Base-by-base conservation (phyloP, 2,113 vertebrate genomes). In the Percina caprodes region DNA sequence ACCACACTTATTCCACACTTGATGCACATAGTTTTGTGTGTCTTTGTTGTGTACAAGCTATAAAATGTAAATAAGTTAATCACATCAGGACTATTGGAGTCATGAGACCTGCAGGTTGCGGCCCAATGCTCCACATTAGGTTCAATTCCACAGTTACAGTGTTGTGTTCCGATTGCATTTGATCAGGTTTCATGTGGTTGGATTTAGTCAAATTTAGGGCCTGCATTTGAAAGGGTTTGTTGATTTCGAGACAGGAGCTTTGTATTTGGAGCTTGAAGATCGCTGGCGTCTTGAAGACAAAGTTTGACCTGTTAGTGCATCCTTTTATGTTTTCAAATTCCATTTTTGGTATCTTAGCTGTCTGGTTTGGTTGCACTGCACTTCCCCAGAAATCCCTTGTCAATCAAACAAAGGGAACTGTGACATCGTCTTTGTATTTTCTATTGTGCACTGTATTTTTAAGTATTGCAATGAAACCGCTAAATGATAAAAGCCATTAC, bases 51-150 rank as follows among this genome's bases (percentile, higher is more conserved):
- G 16, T 51, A 39, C 79, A 46, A 63, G 42, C 63, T 81, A 26
- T 59, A 35, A 51, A 26, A 67, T n/a, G 6, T 62, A 85, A 83
- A 39, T 6, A 19, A 16, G 73, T 75, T 72, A 66, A 69, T 75
- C 49, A 48, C 14, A 54, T 61, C 19, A 21, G 24, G 21, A 5
- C 46, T 30, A 71, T 84, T 73, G 51, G 48, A 76, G 70, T 90
- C 89, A 88, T 81, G 84, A 74, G 87, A 74, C 65, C 16, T 6
- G 26, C 56, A 45, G 61, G 62, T 65, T 65, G 24, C 21, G 35
- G 68, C 35, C 76, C 79, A 86, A 75, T 61, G 58, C 49, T 62
- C 11, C 48, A 67, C 60, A 74, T 68, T 52, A 63, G 63, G 52
- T 30, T 83, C n/a, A 67, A 79, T 79, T 86, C 46, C 45, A 35